phyloP scores from a whole-genome alignment of 2,113 vertebrate species.

The Antechinus stuartii region DNA sequence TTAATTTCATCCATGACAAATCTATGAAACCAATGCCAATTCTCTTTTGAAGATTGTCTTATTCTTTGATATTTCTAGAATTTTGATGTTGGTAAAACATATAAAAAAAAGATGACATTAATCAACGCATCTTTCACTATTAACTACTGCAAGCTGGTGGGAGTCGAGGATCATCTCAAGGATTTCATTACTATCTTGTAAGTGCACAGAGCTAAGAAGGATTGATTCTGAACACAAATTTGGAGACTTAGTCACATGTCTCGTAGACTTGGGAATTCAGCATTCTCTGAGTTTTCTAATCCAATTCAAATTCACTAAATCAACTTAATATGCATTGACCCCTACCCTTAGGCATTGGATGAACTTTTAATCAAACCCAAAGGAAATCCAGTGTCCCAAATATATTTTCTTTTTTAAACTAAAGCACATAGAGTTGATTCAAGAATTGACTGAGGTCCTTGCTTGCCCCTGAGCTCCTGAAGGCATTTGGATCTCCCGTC shows the following conservation, averaged over 20 bases:
- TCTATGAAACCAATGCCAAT: neutral
- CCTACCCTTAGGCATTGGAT: neutral
- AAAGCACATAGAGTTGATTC: neutral
- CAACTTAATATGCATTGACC: neutral
- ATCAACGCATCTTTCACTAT: slow-evolving; percentile 89
- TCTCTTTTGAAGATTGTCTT: neutral
- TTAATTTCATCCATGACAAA: neutral
- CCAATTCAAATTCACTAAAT: neutral
- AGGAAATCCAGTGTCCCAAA: neutral
- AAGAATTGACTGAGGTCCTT: neutral
- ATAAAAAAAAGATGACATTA: slow-evolving; percentile 91
- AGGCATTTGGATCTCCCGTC: neutral
- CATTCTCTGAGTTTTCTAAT: neutral
- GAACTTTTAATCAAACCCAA: neutral
- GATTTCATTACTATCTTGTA: slow-evolving; percentile 90
- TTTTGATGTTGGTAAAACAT: slow-evolving; percentile 92
- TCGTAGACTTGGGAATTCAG: neutral
- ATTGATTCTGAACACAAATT: neutral
- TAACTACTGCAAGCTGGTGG: slow-evolving; percentile 89
- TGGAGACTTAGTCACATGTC: neutral
- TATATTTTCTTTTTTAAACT: neutral
- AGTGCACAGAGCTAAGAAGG: slow-evolving; percentile 69
- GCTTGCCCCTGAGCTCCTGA: neutral
- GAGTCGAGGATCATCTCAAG: slow-evolving; percentile 86
- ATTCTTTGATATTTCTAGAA: slow-evolving; percentile 83